Conservation (phyloP, 2,113 vertebrate genomes). For the Mesembrinibis cayennensis region DNA sequence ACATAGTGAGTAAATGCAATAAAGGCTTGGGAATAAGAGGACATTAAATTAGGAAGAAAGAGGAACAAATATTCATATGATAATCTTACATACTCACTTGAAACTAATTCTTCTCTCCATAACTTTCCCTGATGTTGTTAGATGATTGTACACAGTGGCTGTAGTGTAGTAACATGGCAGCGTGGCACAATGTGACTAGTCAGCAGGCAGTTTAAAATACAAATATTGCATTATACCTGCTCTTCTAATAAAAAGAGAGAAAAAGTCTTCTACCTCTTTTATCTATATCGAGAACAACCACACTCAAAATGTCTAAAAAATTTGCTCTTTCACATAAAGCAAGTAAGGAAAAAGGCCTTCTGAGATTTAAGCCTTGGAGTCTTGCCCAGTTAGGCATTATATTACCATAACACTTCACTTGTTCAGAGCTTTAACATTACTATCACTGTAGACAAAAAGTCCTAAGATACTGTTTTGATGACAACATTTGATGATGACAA, state of each 20-base stretch:
- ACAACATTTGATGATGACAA: neutral
- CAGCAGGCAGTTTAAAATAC: neutral
- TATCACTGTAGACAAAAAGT: neutral
- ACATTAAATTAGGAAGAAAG: neutral
- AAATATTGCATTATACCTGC: neutral
- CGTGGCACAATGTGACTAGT: no score
- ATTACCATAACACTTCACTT: neutral
- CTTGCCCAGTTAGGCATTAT: neutral
- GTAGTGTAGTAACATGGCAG: neutral
- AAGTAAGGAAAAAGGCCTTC: neutral
- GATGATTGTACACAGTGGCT: neutral
- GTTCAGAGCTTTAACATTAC: neutral
- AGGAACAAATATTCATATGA: neutral
- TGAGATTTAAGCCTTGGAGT: neutral
- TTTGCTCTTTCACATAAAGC: neutral
- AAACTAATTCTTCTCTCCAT: neutral
- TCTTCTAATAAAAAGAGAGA: neutral
- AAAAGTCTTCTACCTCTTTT: neutral
- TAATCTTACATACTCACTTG: neutral
- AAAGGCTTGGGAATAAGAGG: neutral
- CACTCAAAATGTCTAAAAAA: neutral
- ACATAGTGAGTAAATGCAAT: neutral
- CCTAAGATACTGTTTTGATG: neutral
- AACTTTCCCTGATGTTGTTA: neutral
- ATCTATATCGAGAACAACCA: neutral